Evolutionary conservation across 2,113 vertebrate species (phyloP).

Genomic region (Himantopus leucocephalus): DNA sequence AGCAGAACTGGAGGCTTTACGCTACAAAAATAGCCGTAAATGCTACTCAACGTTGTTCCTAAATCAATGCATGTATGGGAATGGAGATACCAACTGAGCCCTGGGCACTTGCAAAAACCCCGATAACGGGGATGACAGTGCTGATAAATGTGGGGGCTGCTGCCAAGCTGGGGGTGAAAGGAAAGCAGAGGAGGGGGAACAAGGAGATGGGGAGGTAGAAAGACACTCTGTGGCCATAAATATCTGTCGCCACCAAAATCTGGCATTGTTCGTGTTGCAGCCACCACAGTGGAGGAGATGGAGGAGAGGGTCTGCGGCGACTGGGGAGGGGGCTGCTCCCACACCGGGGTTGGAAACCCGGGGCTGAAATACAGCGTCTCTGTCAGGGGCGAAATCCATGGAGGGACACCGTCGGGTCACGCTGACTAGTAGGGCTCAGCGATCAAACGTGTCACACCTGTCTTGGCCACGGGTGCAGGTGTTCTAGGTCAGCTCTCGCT

Average conservation of each 20-base stretch:
- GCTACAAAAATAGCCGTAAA: slow-evolving; percentile 9
- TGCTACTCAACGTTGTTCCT: neutral
- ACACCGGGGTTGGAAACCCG: neutral
- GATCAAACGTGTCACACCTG: slow-evolving; percentile 91
- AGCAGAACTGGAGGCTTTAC: neutral
- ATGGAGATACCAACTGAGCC: neutral
- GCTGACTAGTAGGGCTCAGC: slow-evolving; percentile 83
- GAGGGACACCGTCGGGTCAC: slow-evolving; percentile 79
- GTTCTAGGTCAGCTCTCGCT: slow-evolving; percentile 90
- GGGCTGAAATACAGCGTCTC: slow-evolving; percentile 62
- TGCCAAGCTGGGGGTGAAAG: neutral
- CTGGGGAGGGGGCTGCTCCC: neutral
- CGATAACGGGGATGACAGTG: neutral
- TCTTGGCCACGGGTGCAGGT: slow-evolving; percentile 89
- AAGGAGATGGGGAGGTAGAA: neutral
- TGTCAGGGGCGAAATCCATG: slow-evolving; percentile 72
- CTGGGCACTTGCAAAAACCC: neutral
- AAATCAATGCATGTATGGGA: neutral
- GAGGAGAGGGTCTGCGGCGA: neutral
- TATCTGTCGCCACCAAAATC: slow-evolving; percentile 1
- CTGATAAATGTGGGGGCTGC: neutral
- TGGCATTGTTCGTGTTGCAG: neutral
- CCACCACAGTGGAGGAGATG: neutral
- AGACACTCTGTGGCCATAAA: neutral
- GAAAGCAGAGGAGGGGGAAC: neutral